phyloP scores from a whole-genome alignment of 2,113 vertebrate species.

The Burhinus oedicnemus region DNA sequence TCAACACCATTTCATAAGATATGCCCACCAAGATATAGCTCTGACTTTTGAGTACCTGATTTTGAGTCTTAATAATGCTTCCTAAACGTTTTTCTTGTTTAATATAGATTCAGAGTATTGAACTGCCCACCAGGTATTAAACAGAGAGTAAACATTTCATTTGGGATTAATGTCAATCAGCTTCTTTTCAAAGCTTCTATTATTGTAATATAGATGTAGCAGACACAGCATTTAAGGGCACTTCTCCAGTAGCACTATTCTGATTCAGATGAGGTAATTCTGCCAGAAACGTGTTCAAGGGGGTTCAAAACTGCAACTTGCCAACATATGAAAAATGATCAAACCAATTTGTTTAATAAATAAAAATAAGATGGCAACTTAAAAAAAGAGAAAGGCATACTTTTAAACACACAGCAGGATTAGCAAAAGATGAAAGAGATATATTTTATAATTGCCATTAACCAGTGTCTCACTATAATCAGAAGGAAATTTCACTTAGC shows the following conservation, averaged over 20 bases:
- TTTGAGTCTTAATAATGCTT: background rate
- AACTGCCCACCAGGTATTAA: conserved; percentile 23
- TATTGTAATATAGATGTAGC: background rate
- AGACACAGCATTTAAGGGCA: conserved; percentile 21
- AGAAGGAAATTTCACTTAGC: conserved; percentile 37
- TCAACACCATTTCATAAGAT: background rate
- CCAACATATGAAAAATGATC: background rate
- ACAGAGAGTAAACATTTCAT: conserved; percentile 40
- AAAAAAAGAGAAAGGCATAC: background rate
- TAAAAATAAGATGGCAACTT: background rate
- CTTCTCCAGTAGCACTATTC: background rate
- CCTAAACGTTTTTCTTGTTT: background rate
- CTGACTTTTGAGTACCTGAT: background rate
- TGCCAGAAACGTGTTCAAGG: background rate
- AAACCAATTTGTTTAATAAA: background rate
- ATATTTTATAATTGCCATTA: conserved; percentile 25
- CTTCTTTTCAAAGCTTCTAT: conserved; percentile 18
- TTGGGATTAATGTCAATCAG: background rate
- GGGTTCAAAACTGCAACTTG: background rate
- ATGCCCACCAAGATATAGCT: background rate
- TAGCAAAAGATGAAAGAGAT: background rate
- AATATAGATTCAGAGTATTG: background rate
- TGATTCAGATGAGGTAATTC: conserved; percentile 24
- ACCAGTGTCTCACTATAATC: background rate
- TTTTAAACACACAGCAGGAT: background rate